phyloP scores from a whole-genome alignment of 2,888 invertebrate species.

The Perdita meconis region DNA sequence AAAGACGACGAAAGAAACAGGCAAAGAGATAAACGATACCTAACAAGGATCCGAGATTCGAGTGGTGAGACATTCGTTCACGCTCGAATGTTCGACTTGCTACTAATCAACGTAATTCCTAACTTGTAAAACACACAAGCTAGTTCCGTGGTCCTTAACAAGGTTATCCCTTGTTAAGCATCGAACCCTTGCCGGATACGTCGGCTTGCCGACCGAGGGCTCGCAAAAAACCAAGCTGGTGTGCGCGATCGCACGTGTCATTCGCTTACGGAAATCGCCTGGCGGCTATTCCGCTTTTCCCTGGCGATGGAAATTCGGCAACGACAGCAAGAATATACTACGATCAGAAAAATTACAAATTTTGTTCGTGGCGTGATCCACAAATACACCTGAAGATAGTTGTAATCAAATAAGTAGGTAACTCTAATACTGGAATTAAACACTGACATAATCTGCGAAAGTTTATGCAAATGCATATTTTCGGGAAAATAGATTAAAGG shows the following conservation, averaged over 20 bases:
- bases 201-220: conserved; percentile 12
- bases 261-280: conserved; percentile 40
- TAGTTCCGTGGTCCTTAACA: conserved; percentile 79
- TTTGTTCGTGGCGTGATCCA: no score
- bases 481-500: no score
- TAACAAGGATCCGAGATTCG: conserved; percentile 41
- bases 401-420: no score
- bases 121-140: conserved; percentile 84
- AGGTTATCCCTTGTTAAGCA: conserved; percentile 84
- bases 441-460: no score
- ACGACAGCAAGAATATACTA: neutral
- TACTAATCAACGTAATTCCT: conserved; percentile 84
- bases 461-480: no score
- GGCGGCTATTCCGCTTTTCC: neutral
- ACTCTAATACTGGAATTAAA: no score
- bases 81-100: conserved; percentile 72
- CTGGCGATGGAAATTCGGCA: neutral
- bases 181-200: conserved; percentile 79
- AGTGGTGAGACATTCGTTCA: conserved; percentile 46
- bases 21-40: conserved; percentile 5
- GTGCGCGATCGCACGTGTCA: conserved; percentile 50
- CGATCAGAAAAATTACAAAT: conserved; percentile 5
- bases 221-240: conserved; percentile 43
- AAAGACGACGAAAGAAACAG: neutral
- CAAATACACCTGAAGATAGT: no score